Base-by-base conservation (phyloP, 1,140 invertebrate species). In the Drosophila nigromelanica region DNA sequence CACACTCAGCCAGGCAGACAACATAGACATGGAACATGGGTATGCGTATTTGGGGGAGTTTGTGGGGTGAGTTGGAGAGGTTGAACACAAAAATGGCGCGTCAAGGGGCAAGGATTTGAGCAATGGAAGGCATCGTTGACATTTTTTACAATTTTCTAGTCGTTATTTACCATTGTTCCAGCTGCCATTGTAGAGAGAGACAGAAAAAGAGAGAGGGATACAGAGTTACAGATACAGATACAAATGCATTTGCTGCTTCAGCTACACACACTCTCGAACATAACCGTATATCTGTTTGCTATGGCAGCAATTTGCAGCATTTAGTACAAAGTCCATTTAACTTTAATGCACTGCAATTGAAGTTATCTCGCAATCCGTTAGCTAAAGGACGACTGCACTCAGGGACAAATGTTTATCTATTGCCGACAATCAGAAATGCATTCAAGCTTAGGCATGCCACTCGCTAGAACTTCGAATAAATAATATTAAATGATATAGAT, bases 131-230 rank as follows among this genome's bases (percentile, higher is more conserved):
- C 75, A 80, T 85, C 79, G 77, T 76, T 78, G 71, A 85, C 80
- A 86, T 86, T 82, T 86, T 87, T 86, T 72, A 87, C 82, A 86
- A 86, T 86, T 87, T 82, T 86, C 78, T 86, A 86, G 82, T 87
- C 83, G 83, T 86, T 87, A 86, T 86, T 87, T 82, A 82, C 78
- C 82, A 87, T 87, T 86, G 82, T 87, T 86, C 78, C 61, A 79
- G 63, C 73, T 73, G 63, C 45, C 67, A 86, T 73, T 66, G 73
- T 54, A 54, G 69, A 50, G 58, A 43, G 7, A 11, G 39, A 43
- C 6, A 43, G 7, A 11, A 0, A 33, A 0, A 33, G 55, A 43
- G 55, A 30, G 21, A 40, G 69, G 51, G 33, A 52, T 33, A 40
- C 45, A 50, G 24, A 48, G 14, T 45, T 66, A 56, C 30, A 39